Percentiles rank a stretch among this genome's conserved stretches.
phyloP scores from a whole-genome alignment of 1,140 invertebrate species.

The Cotesia typhae region DNA sequence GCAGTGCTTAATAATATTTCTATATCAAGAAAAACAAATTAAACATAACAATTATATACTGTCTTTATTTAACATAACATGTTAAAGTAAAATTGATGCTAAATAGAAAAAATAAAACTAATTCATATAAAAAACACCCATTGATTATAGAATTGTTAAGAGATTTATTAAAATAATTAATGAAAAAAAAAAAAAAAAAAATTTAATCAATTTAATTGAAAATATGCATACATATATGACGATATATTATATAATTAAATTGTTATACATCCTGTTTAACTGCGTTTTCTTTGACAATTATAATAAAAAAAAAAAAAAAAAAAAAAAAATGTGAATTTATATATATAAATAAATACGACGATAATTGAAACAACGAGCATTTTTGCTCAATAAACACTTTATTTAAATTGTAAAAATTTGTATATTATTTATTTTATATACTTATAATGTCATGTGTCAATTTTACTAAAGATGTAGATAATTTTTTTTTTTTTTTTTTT shows the following conservation, averaged over 20 bases:
- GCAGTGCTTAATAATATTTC: slow-evolving; percentile 11
- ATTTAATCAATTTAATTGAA: too few relatives aligned
- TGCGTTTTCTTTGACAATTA: too few relatives aligned
- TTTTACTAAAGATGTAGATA: too few relatives aligned
- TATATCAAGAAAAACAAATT: too few relatives aligned
- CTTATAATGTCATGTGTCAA: too few relatives aligned
- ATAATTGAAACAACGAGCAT: slow-evolving; percentile 11
- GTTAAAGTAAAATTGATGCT: not conserved
- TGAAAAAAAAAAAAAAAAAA: not conserved
- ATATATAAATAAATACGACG: slow-evolving; percentile 33
- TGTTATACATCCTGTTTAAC: too few relatives aligned
- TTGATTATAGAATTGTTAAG: slow-evolving; percentile 34
- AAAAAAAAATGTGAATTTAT: not conserved
- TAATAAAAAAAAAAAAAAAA: slow-evolving; percentile 9
- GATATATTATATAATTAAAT: slow-evolving; percentile 22
- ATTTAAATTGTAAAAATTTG: not conserved
- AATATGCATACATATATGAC: not conserved
- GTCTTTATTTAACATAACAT: slow-evolving; percentile 10
- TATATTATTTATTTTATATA: not conserved
- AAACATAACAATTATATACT: slow-evolving; percentile 4
- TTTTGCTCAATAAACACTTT: slow-evolving; percentile 12
- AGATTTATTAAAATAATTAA: slow-evolving; percentile 15
- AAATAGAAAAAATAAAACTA: slow-evolving; percentile 1
- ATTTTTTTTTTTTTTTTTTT: too few relatives aligned
- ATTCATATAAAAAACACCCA: slow-evolving; percentile 1